phyloP scores from a whole-genome alignment of 2,113 vertebrate genomes.

The Mystacornis crossleyi region DNA sequence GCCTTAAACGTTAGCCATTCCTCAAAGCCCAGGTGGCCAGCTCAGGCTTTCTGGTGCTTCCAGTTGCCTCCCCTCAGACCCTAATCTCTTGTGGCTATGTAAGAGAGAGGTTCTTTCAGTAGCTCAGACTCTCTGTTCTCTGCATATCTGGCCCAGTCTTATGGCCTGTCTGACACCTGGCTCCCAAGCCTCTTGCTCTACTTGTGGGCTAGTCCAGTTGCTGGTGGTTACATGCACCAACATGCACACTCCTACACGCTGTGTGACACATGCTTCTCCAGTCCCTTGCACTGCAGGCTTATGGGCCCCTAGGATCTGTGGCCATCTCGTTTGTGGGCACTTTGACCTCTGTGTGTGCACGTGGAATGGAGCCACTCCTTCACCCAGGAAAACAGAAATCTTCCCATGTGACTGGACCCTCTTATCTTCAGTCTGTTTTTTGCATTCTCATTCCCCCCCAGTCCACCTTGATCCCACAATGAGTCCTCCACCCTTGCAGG shows the following conservation, averaged over 20 bases:
- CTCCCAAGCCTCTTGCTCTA: neutral
- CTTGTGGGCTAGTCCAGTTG: neutral
- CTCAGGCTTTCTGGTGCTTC: neutral
- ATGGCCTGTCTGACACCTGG: fast-evolving
- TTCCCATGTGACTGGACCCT: neutral
- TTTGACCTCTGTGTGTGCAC: neutral
- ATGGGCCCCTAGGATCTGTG: fast-evolving
- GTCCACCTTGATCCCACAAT: neutral
- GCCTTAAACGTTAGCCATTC: neutral
- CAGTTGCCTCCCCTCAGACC: neutral
- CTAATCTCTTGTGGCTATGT: neutral
- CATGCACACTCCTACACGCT: fast-evolving
- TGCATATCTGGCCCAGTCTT: neutral
- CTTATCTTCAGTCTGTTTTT: neutral
- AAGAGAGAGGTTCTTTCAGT: neutral
- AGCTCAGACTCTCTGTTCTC: neutral
- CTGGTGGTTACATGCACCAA: neutral
- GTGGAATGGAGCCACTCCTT: neutral
- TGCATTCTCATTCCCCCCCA: neutral
- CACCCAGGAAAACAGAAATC: neutral
- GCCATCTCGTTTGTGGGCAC: neutral
- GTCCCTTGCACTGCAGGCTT: neutral
- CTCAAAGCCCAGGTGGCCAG: neutral
- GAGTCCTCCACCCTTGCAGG: neutral
- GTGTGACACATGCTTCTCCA: fast-evolving